Percentiles rank a stretch among this genome's conserved stretches.
These are phyloP conservation scores for Pyrrhia umbra DNA, from an alignment of 2,888 invertebrate species.

Conservation along the genomic window DNA sequence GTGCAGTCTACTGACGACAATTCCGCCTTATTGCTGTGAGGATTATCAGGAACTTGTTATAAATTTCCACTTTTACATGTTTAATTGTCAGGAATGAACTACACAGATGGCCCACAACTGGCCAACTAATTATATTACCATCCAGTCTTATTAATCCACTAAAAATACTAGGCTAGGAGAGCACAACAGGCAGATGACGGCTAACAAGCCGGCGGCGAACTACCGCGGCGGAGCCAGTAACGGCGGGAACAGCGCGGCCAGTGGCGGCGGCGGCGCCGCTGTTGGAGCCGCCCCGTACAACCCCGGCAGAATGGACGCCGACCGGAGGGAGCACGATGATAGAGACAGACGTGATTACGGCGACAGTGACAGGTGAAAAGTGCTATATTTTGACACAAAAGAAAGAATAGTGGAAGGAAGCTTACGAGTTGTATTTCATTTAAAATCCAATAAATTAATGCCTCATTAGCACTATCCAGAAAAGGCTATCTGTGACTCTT, in stretches of 20 bases:
- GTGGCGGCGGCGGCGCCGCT: constrained; percentile 49
- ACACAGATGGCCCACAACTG: not conserved
- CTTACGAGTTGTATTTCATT: not conserved
- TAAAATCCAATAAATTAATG: too few species aligned
- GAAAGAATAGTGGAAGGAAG: too few species aligned
- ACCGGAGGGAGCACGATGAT: constrained; percentile 85
- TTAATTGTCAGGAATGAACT: not conserved
- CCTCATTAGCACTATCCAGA: too few species aligned
- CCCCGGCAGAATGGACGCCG: constrained; percentile 76
- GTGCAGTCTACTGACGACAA: constrained; percentile 32
- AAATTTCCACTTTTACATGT: not conserved
- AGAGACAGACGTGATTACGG: constrained; percentile 83
- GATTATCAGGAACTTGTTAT: constrained; percentile 28
- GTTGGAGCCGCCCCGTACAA: constrained; percentile 65
- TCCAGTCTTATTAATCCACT: constrained; percentile 10
- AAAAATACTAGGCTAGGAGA: constrained; percentile 80
- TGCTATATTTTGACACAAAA: not conserved
- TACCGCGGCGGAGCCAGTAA: constrained; percentile 61
- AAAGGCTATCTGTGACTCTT: too few species aligned
- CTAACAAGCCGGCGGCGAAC: constrained; percentile 66
- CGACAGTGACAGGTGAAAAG: constrained; percentile 75
- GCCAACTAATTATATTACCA: not conserved
- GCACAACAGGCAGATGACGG: constrained; percentile 78
- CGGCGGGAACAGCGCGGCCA: constrained; percentile 57
- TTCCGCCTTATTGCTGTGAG: constrained; percentile 17